These are phyloP conservation scores for Brenthis daphne DNA, from an alignment of 2,888 invertebrate species.

Conservation along the genomic window DNA sequence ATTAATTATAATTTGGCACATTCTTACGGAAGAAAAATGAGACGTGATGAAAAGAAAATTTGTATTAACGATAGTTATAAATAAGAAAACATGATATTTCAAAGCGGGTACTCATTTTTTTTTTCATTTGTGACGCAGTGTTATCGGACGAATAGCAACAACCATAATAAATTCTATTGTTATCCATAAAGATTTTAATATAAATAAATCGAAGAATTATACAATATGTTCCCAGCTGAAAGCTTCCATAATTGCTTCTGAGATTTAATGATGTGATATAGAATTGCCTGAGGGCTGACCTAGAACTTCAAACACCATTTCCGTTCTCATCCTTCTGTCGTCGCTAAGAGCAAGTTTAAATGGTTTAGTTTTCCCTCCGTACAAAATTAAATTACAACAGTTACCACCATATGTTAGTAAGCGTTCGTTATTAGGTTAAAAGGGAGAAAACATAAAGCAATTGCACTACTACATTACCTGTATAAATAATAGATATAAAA, in stretches of 20 bases:
- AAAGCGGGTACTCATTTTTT: no score
- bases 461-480: no score
- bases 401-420: constrained; percentile 5
- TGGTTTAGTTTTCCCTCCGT: constrained; percentile 4
- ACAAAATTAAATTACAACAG: constrained; percentile 3
- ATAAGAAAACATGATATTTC: no score
- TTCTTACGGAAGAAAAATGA: no score
- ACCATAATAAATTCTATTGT: no score
- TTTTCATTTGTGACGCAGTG: no score
- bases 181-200: neutral
- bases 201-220: neutral
- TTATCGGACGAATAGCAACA: no score
- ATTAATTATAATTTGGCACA: no score
- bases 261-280: constrained; percentile 3
- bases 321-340: constrained; percentile 10
- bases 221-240: neutral
- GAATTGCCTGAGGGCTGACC: constrained; percentile 13
- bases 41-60: no score
- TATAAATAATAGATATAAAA: no score
- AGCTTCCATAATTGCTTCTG: neutral
- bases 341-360: constrained; percentile 13
- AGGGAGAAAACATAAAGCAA: neutral
- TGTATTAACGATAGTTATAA: no score
- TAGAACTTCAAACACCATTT: constrained; percentile 13
- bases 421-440: neutral